phyloP scores from a whole-genome alignment of 2,797 vertebrate species.

The Telmatherina bonti region DNA sequence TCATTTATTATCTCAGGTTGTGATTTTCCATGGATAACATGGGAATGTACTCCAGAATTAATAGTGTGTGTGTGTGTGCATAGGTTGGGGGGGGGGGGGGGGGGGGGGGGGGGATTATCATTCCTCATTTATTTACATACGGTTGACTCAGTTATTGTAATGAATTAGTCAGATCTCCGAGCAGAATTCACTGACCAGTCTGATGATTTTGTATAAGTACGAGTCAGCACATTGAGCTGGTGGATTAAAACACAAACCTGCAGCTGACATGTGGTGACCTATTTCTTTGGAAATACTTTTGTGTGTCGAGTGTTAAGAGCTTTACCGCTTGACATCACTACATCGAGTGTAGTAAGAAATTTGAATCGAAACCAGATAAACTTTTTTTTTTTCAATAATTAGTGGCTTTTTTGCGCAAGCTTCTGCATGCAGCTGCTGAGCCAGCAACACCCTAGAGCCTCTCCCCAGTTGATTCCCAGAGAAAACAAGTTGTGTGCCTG shows the following conservation, averaged over 20 bases:
- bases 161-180: slow-evolving; percentile 21
- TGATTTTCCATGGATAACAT: slow-evolving; percentile 47
- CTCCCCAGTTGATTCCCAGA: slow-evolving; percentile 70
- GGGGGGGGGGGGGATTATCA: slow-evolving; percentile 35
- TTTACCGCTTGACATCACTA: slow-evolving; percentile 33
- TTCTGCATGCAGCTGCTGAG: slow-evolving; percentile 62
- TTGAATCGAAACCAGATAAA: slow-evolving; percentile 55
- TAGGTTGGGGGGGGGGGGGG: slow-evolving; percentile 20
- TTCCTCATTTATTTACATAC: slow-evolving; percentile 41
- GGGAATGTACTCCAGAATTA: slow-evolving; percentile 44
- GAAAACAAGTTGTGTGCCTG: slow-evolving; percentile 57
- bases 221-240: slow-evolving; percentile 23
- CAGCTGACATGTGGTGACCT: slow-evolving; percentile 14
- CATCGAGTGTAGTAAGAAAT: slow-evolving; percentile 44
- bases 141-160: slow-evolving; percentile 22
- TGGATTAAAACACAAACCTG: slow-evolving; percentile 4
- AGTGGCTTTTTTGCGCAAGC: slow-evolving; percentile 60
- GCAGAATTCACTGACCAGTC: not conserved
- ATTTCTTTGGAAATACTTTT: not conserved
- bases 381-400: slow-evolving; percentile 58
- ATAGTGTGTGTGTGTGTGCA: not conserved
- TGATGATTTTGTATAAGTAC: slow-evolving; percentile 7
- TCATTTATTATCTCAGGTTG: slow-evolving; percentile 65
- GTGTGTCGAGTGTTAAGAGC: not conserved
- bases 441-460: slow-evolving; percentile 68